Conservation (phyloP, 2,888 invertebrate genomes). For the Sabatieria punctata region DNA sequence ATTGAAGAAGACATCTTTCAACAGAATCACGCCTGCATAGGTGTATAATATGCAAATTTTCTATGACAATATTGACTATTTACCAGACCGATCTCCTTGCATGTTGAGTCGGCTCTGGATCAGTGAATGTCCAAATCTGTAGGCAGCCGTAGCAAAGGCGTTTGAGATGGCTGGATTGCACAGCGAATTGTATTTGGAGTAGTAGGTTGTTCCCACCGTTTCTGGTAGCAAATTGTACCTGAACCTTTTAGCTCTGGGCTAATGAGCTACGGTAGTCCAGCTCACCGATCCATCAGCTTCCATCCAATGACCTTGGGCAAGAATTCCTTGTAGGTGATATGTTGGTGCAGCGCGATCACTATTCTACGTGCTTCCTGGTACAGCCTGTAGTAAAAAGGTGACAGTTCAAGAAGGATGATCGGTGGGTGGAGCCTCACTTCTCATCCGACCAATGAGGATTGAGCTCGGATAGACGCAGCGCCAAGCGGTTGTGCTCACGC, state of each 20-base stretch:
- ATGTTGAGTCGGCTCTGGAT: neutral
- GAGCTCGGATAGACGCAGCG: constrained; percentile 5
- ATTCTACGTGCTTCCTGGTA: constrained; percentile 35
- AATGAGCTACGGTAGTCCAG: too few relatives aligned
- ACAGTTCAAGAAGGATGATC: too few relatives aligned
- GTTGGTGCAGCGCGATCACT: constrained; percentile 41
- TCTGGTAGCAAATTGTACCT: too few relatives aligned
- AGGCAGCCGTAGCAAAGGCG: constrained; percentile 72
- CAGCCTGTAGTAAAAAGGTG: too few relatives aligned
- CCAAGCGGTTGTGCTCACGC: constrained; percentile 11
- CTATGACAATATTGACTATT: too few relatives aligned
- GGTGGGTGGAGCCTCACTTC: too few relatives aligned
- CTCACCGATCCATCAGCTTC: neutral
- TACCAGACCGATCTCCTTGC: too few relatives aligned
- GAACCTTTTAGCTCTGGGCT: too few relatives aligned
- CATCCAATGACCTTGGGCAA: constrained; percentile 62
- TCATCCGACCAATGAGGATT: constrained; percentile 25
- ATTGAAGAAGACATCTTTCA: constrained; percentile 44
- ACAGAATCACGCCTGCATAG: neutral
- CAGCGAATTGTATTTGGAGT: constrained; percentile 38
- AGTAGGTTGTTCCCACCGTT: too few relatives aligned
- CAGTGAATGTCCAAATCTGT: constrained; percentile 65
- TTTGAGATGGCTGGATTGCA: constrained; percentile 70
- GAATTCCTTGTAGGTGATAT: constrained; percentile 35
- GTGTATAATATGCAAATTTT: too few relatives aligned